Evolutionary conservation across 2,113 vertebrate species (phyloP).

Genomic region (Gymnarchus niloticus): DNA sequence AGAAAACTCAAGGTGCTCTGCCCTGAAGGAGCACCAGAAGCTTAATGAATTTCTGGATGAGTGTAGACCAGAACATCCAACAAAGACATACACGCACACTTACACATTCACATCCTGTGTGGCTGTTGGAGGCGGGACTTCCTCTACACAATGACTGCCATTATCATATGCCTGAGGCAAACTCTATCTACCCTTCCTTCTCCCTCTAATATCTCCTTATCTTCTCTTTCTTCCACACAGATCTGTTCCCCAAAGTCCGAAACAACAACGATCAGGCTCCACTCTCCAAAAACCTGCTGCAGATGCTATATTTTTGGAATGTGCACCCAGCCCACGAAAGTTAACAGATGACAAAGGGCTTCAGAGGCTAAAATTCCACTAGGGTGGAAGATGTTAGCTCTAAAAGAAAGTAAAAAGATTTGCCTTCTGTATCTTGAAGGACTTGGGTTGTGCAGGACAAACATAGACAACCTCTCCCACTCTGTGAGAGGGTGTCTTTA

Average conservation of each 20-base stretch:
- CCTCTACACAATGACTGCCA: neutral
- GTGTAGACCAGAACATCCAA: neutral
- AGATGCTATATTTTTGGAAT: slow-evolving; percentile 13
- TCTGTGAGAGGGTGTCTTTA: neutral
- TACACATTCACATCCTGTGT: neutral
- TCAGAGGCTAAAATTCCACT: neutral
- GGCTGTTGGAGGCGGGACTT: neutral
- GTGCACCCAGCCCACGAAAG: neutral
- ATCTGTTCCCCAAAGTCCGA: neutral
- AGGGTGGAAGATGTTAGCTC: neutral
- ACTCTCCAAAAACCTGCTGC: slow-evolving; percentile 9
- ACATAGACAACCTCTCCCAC: neutral
- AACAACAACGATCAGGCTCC: neutral
- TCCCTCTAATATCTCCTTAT: neutral
- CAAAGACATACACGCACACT: neutral
- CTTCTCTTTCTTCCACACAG: neutral
- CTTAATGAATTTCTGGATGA: neutral
- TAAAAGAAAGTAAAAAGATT: neutral
- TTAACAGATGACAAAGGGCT: neutral
- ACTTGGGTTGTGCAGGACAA: neutral
- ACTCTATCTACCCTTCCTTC: neutral
- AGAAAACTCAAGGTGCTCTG: neutral
- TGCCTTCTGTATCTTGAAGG: neutral
- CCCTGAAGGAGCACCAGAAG: neutral
- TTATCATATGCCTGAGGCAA: neutral